Conservation (phyloP, 2,888 invertebrate genomes). For the Chesias legatella region DNA sequence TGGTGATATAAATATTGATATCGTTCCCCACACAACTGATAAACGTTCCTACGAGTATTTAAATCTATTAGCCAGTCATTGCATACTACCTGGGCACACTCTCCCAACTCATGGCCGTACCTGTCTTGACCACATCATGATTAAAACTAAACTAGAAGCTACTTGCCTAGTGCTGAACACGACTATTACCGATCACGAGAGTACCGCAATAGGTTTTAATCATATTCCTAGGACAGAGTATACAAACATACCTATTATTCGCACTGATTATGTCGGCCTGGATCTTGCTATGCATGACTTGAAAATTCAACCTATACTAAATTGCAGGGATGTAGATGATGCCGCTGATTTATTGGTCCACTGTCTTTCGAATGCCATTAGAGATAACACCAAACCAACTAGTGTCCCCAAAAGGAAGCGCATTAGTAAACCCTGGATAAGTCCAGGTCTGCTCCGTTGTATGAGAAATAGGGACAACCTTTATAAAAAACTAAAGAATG, state of each 20-base stretch:
- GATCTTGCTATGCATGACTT: neutral
- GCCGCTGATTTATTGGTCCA: neutral
- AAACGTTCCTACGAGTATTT: neutral
- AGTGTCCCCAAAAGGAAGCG: neutral
- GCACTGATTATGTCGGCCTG: neutral
- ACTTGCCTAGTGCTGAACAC: neutral
- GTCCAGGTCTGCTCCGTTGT: neutral
- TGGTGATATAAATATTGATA: no score
- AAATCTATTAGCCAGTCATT: neutral
- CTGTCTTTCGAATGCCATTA: neutral
- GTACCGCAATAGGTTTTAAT: neutral
- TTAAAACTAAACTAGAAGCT: neutral
- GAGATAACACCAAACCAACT: neutral
- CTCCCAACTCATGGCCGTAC: neutral
- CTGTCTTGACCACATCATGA: conserved; percentile 1
- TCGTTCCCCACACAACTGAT: neutral
- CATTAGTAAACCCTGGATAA: neutral
- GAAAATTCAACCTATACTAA: neutral
- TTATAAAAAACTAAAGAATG: no score
- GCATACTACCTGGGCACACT: neutral
- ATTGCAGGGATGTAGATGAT: neutral
- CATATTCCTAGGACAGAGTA: no score
- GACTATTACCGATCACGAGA: conserved; percentile 1
- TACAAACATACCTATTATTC: no score
- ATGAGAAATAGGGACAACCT: neutral